These are phyloP conservation scores for Lophotis ruficrista DNA, from an alignment of 2,113 vertebrate genomes.

Conservation along the genomic window DNA sequence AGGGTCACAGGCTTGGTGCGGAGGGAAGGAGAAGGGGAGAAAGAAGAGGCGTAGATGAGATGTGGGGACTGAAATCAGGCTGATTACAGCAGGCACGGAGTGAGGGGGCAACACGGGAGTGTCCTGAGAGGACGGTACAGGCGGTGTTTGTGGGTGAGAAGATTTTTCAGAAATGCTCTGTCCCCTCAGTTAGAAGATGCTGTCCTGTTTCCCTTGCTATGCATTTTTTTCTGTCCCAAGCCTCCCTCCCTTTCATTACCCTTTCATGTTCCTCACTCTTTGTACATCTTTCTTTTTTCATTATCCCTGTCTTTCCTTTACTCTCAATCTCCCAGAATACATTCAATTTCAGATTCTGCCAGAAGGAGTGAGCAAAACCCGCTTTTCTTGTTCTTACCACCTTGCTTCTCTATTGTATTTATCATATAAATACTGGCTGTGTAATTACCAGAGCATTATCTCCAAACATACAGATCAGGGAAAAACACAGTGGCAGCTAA, in stretches of 20 bases:
- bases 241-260: background rate
- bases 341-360: conserved; percentile 2
- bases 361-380: conserved; percentile 55
- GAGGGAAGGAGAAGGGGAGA: background rate
- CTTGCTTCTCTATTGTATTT: conserved; percentile 25
- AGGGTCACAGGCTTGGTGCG: background rate
- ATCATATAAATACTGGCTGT: conserved; percentile 55
- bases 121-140: fast-evolving
- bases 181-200: background rate
- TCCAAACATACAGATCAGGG: conserved; percentile 54
- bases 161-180: background rate
- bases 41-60: background rate
- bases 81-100: background rate
- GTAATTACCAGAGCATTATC: conserved; percentile 73
- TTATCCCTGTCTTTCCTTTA: background rate
- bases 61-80: background rate
- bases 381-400: conserved; percentile 76
- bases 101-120: background rate
- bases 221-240: background rate
- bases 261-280: background rate
- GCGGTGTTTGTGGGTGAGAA: background rate
- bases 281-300: background rate
- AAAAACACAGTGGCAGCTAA: conserved; percentile 2
- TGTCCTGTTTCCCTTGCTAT: background rate
- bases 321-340: background rate